Conservation (phyloP, 2,113 vertebrate species). For the Tylochromis polylepis region DNA sequence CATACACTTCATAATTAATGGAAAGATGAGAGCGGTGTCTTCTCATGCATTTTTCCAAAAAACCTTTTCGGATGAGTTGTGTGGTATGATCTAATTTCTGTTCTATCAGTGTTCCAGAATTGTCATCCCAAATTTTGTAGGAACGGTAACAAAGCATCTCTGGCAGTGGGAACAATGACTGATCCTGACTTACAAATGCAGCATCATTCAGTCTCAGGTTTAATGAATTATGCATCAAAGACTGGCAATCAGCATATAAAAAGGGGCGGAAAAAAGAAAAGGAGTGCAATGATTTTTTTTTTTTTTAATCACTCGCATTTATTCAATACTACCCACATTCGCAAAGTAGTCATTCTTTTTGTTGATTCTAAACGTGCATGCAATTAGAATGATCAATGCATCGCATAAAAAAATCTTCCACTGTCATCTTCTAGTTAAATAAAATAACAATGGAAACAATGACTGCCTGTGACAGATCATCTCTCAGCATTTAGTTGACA, state of each 20-base stretch:
- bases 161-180: neutral
- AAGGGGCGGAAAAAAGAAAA: neutral
- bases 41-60: neutral
- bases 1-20: neutral
- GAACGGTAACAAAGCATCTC: neutral
- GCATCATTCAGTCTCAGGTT: neutral
- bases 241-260: neutral
- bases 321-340: neutral
- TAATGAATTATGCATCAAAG: neutral
- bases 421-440: slow-evolving; percentile 25
- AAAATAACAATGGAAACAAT: slow-evolving; percentile 37
- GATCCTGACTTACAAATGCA: neutral
- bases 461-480: slow-evolving; percentile 41
- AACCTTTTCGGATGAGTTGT: neutral
- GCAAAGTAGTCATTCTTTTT: neutral
- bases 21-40: neutral
- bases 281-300: neutral
- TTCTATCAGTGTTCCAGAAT: neutral
- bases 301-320: neutral
- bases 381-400: neutral
- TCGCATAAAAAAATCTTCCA: neutral
- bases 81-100: neutral
- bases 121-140: neutral
- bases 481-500: slow-evolving; percentile 9
- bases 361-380: neutral